These are phyloP conservation scores for Notarius quadriscutis DNA, from an alignment of 2,113 vertebrate species.

Conservation along the genomic window DNA sequence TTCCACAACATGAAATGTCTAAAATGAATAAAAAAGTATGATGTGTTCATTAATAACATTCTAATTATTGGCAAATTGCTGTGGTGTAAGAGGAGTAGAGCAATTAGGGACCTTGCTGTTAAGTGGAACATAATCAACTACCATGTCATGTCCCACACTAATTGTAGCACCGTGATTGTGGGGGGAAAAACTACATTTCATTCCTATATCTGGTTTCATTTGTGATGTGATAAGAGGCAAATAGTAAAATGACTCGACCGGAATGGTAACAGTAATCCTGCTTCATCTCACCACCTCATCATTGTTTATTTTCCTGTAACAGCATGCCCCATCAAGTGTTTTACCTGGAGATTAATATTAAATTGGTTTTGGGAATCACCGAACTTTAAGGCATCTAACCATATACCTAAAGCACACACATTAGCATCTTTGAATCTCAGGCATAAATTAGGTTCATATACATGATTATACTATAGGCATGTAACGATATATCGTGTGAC, in stretches of 20 bases:
- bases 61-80: neutral
- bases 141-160: neutral
- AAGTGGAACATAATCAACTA: neutral
- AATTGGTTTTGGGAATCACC: neutral
- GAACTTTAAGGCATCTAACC: neutral
- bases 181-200: neutral
- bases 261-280: neutral
- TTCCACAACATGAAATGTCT: neutral
- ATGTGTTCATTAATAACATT: neutral
- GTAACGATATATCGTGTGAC: too few relatives aligned
- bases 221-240: neutral
- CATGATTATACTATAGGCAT: too few relatives aligned
- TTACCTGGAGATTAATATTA: neutral
- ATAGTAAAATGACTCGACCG: neutral
- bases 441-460: neutral
- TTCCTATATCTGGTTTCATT: neutral
- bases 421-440: neutral
- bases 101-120: neutral
- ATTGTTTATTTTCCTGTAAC: neutral
- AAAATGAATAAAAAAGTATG: neutral
- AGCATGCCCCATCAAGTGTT: neutral
- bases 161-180: neutral
- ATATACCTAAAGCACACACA: neutral
- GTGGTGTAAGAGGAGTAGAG: neutral
- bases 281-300: neutral